These are phyloP conservation scores for Athripsodes cinereus DNA, from an alignment of 2,888 invertebrate species.

Conservation along the genomic window DNA sequence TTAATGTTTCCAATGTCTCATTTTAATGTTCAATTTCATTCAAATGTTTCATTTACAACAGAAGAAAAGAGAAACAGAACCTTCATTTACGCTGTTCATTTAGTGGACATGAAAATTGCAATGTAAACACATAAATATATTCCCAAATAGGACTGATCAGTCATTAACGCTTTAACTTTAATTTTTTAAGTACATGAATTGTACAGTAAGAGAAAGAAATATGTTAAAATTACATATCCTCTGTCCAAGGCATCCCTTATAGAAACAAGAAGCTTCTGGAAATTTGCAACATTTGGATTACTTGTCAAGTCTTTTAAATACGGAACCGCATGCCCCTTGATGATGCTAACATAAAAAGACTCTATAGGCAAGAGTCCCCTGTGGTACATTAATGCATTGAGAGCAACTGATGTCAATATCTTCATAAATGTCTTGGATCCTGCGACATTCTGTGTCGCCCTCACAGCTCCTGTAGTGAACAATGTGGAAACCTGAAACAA, in stretches of 20 bases:
- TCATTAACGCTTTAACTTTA: too few relatives aligned
- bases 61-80: too few relatives aligned
- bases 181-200: too few relatives aligned
- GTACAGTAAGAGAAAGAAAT: too few relatives aligned
- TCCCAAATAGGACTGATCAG: too few relatives aligned
- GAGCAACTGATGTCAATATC: neutral
- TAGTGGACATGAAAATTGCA: too few relatives aligned
- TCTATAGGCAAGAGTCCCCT: neutral
- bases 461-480: neutral
- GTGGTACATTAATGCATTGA: neutral
- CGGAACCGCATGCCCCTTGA: neutral
- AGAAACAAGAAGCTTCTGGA: neutral
- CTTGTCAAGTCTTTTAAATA: neutral
- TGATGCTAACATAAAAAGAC: neutral
- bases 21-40: too few relatives aligned
- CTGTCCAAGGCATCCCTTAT: neutral
- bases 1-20: too few relatives aligned
- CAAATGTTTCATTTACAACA: too few relatives aligned
- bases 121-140: too few relatives aligned
- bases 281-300: neutral
- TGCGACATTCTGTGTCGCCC: neutral
- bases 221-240: neutral
- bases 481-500: neutral
- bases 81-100: too few relatives aligned
- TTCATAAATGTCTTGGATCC: neutral